Base-by-base conservation (phyloP, 2,888 invertebrate genomes). In the Himalopsyche kuldschensis region DNA sequence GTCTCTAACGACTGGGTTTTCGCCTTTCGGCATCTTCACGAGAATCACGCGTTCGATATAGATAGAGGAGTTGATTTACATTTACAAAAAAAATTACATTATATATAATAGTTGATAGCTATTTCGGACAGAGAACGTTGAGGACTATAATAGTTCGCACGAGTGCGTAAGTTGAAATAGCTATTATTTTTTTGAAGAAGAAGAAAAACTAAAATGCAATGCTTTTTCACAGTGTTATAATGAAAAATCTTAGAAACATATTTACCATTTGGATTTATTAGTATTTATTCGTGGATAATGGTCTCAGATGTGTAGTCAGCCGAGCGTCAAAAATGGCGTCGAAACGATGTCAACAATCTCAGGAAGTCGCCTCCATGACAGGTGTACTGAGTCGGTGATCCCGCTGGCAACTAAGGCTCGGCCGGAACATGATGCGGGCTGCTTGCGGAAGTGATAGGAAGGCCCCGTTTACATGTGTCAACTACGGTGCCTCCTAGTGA, bases 371-470 rank as follows among this genome's bases (percentile, higher is more conserved):
- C n/a, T 69, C 69, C 69, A 69, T 69, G 69, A 69, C 69, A 69
- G 69, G 69, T 69, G 69, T 3, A 69, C 69, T 11, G 69, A 69
- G 69, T 69, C 69, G 69, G 69, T 69, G 69, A 41, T 27, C 69
- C 69, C 69, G 69, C 69, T 80, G 80, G 15, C 55, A n/a, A 69
- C 20, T 80, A 80, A 31, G 80, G 80, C 78, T 31, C 35, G 78
- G 31, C 32, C 79, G 82, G 82, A 82, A 82, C 69, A 69, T 69
- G 82, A 82, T 69, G 78, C 82, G 78, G 55, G 78, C 78, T 63
- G 69, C 69, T 69, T 69, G 41, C 82, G 82, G 82, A 82, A 82
- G 82, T 75, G 69, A 69, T 69, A 69, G 30, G 4, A 27, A 24
- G 69, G 30, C 69, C 27, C 69, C 69, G 69, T 27, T 69, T 24